Evolutionary conservation across 2,113 vertebrate genomes (phyloP), one percentile per base, ranked within the genome.

Genomic region (Solenodon paradoxus): DNA sequence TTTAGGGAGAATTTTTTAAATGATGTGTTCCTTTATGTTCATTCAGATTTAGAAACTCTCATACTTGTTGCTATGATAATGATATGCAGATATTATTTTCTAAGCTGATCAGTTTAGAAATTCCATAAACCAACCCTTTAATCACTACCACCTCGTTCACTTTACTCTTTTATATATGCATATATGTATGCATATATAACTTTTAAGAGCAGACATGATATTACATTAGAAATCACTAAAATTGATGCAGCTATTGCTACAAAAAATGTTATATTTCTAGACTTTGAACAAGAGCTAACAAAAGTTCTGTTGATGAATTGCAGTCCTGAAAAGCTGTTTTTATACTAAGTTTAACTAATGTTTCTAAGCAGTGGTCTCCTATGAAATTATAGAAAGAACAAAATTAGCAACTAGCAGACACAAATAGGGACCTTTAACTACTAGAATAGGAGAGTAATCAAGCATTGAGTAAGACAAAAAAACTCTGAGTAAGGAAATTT

Each of bases 301-400:
- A 88, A 86, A 82, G 95, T 87, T 42, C 68, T 17, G 86, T 83
- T 93, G 90, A 95, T 30, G 79, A 53, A 45, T 19, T 69, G 9
- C 12, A 83, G 22, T 80, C 51, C 15, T 82, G 77, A 61, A 95
- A n/a, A 94, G 28, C 53, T 90, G 45, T 86, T 63, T 42, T 88
- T 83, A 15, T 85, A 88, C 68, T 86, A 83, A 82, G 42, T 49
- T 71, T 30, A 95, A 92, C 94, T 90, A 91, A 68, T 83, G 47
- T 7, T 64, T 78, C 9, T 69, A 59, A 40, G 26, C 61, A 69
- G 57, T 2, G 38, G 17, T 69, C 26, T 74, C 82, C 68, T 93
- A 81, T 69, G 32, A 40, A 91, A 86, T 35, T 69, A 17, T 11
- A 83, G 84, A 90, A 91, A 84, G 88, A 94, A 79, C 32, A 51